Evolutionary conservation across 2,797 vertebrate species (phyloP).

Genomic region (Morus bassanus): DNA sequence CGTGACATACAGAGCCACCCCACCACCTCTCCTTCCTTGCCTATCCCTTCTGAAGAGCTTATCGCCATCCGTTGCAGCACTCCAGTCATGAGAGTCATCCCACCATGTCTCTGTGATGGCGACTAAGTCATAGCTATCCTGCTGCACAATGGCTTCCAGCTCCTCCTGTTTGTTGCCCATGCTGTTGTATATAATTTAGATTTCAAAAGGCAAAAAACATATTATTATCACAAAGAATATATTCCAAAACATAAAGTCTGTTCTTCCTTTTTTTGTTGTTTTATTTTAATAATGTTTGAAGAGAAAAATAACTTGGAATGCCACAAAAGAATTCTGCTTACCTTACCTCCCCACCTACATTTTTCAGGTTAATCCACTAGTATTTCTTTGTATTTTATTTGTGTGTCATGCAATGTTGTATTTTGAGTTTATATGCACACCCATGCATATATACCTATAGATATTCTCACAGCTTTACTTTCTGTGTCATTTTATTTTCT

Average conservation of each 20-base stretch:
- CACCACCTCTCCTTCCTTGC: too few species aligned
- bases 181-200: neutral
- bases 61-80: too few species aligned
- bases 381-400: neutral
- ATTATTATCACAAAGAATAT: neutral
- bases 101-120: too few species aligned
- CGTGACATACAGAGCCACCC: too few species aligned
- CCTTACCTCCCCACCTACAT: accelerated
- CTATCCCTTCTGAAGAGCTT: too few species aligned
- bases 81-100: too few species aligned
- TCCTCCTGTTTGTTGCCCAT: too few species aligned
- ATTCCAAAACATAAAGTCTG: neutral
- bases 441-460: neutral
- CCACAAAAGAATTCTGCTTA: neutral
- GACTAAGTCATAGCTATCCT: too few species aligned
- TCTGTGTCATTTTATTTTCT: neutral
- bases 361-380: neutral
- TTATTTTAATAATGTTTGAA: neutral
- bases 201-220: neutral
- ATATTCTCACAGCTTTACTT: neutral
- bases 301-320: neutral
- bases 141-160: too few species aligned
- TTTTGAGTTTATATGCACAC: neutral
- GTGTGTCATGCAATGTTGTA: too few species aligned
- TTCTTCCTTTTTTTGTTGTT: neutral